Base-by-base conservation (phyloP, 2,797 vertebrate species). In the Alcedo atthis region DNA sequence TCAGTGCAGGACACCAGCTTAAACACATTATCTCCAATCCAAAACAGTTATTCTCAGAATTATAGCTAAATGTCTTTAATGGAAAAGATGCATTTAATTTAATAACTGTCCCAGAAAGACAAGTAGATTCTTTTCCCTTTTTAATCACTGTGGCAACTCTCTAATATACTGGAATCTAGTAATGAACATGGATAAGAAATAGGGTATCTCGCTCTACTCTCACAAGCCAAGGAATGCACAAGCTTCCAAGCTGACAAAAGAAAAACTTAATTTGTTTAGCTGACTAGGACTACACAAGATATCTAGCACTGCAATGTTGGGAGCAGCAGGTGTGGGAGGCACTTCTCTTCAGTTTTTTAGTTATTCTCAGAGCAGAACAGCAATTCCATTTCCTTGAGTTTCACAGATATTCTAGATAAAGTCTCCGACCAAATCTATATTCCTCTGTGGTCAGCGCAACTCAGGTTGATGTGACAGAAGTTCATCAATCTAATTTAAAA, bases 141-240 rank as follows among this genome's bases (percentile, higher is more conserved):
- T 87, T 87, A 74, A 89, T 96, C 90, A 67, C 95, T 95, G 95
- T 96, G 92, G 94, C 79, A 96, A 96, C 93, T 85, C 94, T 49
- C 92, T 92, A 61, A 92, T 81, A 90, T 85, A 93, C 86, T 32
- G 46, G 64, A 94, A 93, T 89, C 79, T 87, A 77, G 93, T 90
- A 74, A 13, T 0, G 16, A 87, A 33, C 2, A 51, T 16, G 53
- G 86, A 46, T 70, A 67, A 67, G 75, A 87, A 89, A 74, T 4
- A 9, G 64, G 58, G 61, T 64, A 53, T 77, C 80, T 82, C 30
- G 32, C 86, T 79, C 30, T 22, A 14, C 19, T 61, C 57, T 86
- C 71, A 70, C 42, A 76, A 77, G 81, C 37, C 71, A 66, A 67
- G 68, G 68, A 93, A 92, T 3, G 35, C 5, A 89, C 68, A 81